Percentiles rank a stretch among this genome's conserved stretches.
Conservation (phyloP, 2,113 vertebrate species). For the Odontesthes bonariensis region DNA sequence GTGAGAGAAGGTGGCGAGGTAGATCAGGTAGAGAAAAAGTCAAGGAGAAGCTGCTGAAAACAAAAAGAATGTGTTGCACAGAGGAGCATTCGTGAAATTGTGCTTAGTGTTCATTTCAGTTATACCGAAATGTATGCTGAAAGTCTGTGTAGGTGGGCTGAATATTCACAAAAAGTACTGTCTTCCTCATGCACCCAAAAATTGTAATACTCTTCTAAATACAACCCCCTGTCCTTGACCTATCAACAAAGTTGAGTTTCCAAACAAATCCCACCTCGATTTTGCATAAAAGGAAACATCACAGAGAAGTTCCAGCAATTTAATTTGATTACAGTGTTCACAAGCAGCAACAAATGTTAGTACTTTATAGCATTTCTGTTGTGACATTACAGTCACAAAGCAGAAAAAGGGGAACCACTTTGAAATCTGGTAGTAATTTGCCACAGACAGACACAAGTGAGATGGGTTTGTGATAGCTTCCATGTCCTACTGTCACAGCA, state of each 20-base stretch:
- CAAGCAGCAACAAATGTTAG: not conserved
- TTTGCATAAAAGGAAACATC: not conserved
- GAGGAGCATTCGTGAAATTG: constrained; percentile 26
- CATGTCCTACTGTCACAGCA: constrained; percentile 58
- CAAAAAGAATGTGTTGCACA: constrained; percentile 15
- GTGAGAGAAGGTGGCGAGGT: constrained; percentile 7
- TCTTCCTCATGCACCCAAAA: constrained; percentile 45
- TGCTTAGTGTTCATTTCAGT: constrained; percentile 28
- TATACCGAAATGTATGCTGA: constrained; percentile 31
- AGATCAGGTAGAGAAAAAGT: constrained; percentile 54
- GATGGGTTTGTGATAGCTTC: constrained; percentile 32
- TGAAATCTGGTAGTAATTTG: constrained; percentile 47
- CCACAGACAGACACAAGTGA: constrained; percentile 20
- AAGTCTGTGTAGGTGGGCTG: constrained; percentile 51
- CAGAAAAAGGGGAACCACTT: constrained; percentile 3
- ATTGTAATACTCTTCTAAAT: constrained; percentile 34
- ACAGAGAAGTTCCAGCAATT: not conserved
- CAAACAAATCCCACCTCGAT: not conserved
- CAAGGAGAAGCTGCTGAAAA: constrained; percentile 62
- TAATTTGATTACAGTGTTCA: constrained; percentile 1
- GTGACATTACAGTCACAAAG: constrained; percentile 37
- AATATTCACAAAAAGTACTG: constrained; percentile 38
- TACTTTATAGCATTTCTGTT: constrained; percentile 17
- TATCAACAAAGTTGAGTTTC: not conserved
- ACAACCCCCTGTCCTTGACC: constrained; percentile 43